Evolutionary conservation across 2,797 vertebrate genomes (phyloP).

Genomic region (Lateolabrax maculatus): DNA sequence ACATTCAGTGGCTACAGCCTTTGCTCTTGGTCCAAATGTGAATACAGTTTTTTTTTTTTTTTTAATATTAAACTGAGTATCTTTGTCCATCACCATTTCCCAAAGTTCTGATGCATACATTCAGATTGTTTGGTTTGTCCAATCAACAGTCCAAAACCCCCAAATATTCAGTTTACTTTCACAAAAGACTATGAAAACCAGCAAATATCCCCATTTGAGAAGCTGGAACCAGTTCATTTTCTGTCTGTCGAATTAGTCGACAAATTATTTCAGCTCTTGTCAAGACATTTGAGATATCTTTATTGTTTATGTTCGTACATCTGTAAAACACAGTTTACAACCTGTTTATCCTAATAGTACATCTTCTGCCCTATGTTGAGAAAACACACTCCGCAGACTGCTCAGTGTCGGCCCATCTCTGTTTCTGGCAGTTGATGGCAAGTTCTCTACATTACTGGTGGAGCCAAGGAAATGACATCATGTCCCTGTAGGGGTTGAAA

Average conservation of each 20-base stretch:
- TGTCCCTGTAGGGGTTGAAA: conserved; percentile 74
- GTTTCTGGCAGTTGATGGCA: conserved; percentile 72
- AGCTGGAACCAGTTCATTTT: neutral
- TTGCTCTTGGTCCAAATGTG: neutral
- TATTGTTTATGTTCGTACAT: conserved; percentile 6
- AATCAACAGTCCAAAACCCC: neutral
- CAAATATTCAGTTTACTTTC: neutral
- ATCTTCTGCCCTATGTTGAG: conserved; percentile 59
- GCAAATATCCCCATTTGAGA: neutral
- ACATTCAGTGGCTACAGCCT: neutral
- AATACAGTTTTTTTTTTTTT: neutral
- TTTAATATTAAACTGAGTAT: neutral
- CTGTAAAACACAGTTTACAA: conserved; percentile 43
- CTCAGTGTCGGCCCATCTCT: conserved; percentile 48
- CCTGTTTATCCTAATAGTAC: conserved; percentile 34
- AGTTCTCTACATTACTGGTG: conserved; percentile 62
- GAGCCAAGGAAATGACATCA: conserved; percentile 83
- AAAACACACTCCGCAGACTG: conserved; percentile 53
- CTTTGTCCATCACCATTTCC: too few relatives aligned
- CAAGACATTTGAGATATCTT: neutral
- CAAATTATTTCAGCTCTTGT: neutral
- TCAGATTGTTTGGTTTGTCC: neutral
- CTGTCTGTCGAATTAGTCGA: neutral
- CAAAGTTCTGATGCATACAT: too few relatives aligned
- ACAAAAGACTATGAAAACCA: too few relatives aligned